These are phyloP conservation scores for Pterocles gutturalis DNA, from an alignment of 2,113 vertebrate genomes.

Conservation along the genomic window DNA sequence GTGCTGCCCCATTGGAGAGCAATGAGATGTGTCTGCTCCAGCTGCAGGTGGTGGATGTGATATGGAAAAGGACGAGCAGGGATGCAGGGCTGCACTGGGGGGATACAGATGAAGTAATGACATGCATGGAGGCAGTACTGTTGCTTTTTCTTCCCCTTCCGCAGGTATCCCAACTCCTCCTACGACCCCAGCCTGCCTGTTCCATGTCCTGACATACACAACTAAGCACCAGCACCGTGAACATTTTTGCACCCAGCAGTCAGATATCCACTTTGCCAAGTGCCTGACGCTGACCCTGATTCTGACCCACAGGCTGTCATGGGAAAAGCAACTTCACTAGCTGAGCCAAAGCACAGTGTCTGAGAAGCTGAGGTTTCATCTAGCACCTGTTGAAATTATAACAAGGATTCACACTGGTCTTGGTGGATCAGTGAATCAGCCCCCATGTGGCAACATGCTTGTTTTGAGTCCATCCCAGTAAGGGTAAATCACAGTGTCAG, in stretches of 20 bases:
- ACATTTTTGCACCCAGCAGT: neutral
- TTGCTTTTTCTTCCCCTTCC: neutral
- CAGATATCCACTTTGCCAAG: neutral
- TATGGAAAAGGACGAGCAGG: neutral
- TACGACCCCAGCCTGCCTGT: neutral
- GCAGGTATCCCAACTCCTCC: neutral
- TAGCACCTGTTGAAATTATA: neutral
- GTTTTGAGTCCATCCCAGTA: neutral
- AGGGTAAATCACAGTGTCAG: neutral
- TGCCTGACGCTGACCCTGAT: neutral
- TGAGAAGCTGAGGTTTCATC: neutral
- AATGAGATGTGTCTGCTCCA: neutral
- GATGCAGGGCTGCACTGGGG: neutral
- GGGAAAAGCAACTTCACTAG: neutral
- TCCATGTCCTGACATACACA: fast-evolving
- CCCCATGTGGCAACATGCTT: neutral
- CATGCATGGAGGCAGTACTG: neutral
- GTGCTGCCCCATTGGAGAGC: neutral
- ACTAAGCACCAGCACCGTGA: neutral
- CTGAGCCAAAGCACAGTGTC: neutral
- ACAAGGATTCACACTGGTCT: neutral
- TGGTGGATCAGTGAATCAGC: neutral
- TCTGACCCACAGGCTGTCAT: neutral
- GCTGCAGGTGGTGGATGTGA: fast-evolving
- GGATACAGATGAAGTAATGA: neutral